A percentile compares a stretch with the other conserved stretches of the same genome.
phyloP scores from a whole-genome alignment of 2,113 vertebrate species.

The Rostratula benghalensis region DNA sequence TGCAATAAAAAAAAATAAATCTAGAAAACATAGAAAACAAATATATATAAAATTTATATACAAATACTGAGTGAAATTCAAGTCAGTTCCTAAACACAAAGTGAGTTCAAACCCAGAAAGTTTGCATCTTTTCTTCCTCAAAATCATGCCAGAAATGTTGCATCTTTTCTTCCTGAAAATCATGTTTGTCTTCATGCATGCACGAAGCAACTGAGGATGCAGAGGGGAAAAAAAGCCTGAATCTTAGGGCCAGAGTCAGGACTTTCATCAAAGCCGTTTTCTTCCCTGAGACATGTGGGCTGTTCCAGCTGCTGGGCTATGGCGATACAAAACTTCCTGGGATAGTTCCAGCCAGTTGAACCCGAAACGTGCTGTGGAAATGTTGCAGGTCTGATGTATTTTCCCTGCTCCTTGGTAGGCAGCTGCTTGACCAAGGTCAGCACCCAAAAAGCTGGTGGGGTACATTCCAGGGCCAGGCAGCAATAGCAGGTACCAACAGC shows the following conservation, averaged over 20 bases:
- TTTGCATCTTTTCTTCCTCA: accelerated
- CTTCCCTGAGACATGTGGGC: accelerated
- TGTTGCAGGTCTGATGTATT: neutral
- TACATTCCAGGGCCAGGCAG: neutral
- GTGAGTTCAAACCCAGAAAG: neutral
- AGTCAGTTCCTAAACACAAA: neutral
- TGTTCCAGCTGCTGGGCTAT: accelerated
- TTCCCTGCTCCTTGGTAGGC: neutral
- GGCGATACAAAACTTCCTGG: neutral
- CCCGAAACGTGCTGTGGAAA: neutral
- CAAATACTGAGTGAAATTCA: neutral
- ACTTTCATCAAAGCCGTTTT: accelerated
- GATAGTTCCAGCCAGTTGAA: neutral
- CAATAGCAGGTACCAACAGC: no score
- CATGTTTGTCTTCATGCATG: accelerated
- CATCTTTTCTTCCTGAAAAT: neutral
- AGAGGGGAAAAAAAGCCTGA: neutral
- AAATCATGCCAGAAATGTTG: accelerated
- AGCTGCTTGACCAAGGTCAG: accelerated
- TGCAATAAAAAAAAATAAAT: neutral
- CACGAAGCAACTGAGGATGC: neutral
- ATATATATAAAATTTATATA: neutral
- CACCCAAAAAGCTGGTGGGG: neutral
- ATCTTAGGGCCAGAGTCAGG: neutral
- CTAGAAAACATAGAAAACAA: neutral